Conservation (phyloP, 2,888 invertebrate species). For the Torymus auratus region DNA sequence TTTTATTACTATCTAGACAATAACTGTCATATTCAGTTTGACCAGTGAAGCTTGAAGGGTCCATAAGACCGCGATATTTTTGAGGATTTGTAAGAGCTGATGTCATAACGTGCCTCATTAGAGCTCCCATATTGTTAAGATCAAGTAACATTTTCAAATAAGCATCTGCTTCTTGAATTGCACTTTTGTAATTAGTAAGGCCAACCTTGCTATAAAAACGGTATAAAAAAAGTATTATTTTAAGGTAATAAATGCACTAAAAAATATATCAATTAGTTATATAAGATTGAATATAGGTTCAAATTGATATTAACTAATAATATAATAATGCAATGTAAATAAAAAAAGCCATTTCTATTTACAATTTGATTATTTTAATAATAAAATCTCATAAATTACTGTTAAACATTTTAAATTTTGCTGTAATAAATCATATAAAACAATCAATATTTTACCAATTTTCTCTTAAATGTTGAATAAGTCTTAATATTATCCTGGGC, state of each 20-base stretch:
- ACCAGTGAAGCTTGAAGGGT: conserved; percentile 66
- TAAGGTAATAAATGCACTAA: no score
- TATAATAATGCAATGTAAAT: conserved; percentile 37
- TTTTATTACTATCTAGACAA: conserved; percentile 84
- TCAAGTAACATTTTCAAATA: conserved; percentile 95
- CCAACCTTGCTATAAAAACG: conserved; percentile 59
- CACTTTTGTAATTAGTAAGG: conserved; percentile 81
- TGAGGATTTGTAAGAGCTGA: conserved; percentile 92
- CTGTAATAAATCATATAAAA: background rate
- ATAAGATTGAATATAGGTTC: no score
- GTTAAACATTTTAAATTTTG: background rate
- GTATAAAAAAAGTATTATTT: background rate
- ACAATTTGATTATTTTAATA: background rate
- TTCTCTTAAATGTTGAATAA: conserved; percentile 94
- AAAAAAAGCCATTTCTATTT: background rate
- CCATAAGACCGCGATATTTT: conserved; percentile 73
- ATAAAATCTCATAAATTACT: background rate
- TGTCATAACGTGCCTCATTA: conserved; percentile 96
- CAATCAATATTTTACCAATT: conserved; percentile 79
- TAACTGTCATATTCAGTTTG: conserved; percentile 85
- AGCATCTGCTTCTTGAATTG: conserved; percentile 90
- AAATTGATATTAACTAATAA: no score
- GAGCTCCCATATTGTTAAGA: conserved; percentile 96
- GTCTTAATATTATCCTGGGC: conserved; percentile 92
- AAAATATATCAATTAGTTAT: no score